phyloP scores from a whole-genome alignment of 2,888 invertebrate species.

The Drosophila anceps region DNA sequence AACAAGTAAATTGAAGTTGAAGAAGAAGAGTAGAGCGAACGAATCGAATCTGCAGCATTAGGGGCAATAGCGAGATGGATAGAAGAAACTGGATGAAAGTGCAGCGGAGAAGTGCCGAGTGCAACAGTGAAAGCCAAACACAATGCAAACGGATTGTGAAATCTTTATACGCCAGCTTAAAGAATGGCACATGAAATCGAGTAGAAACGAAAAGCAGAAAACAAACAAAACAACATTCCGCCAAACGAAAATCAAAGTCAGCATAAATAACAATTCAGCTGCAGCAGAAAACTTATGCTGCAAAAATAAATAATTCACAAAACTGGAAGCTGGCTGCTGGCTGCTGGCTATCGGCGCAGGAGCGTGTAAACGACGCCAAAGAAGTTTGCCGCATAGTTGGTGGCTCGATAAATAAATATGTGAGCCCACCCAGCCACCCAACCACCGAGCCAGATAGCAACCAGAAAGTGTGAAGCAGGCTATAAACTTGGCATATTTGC shows the following conservation, averaged over 20 bases:
- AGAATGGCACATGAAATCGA: conserved; percentile 14
- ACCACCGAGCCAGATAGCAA: conserved; percentile 17
- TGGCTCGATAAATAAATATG: conserved; percentile 70
- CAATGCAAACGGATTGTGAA: conserved; percentile 1
- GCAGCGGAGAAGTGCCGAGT: too few relatives aligned
- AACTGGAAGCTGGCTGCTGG: conserved; percentile 19
- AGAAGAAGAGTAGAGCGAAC: not conserved
- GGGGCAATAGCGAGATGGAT: not conserved
- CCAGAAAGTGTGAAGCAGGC: conserved; percentile 24
- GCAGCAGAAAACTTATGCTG: conserved; percentile 33
- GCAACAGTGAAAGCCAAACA: not conserved
- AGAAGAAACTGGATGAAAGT: too few relatives aligned
- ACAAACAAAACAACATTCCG: conserved; percentile 6
- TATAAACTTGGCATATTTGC: conserved; percentile 78
- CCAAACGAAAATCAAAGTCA: conserved; percentile 43
- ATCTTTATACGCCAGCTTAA: conserved; percentile 3
- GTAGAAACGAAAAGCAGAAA: not conserved
- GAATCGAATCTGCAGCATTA: not conserved
- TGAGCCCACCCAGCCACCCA: conserved; percentile 23
- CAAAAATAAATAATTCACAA: conserved; percentile 41
- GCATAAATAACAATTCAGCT: conserved; percentile 53
- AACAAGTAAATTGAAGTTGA: not conserved
- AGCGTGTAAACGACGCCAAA: conserved; percentile 67
- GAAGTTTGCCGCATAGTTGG: conserved; percentile 72
- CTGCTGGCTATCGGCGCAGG: conserved; percentile 25